Evolutionary conservation across 2,797 vertebrate species (phyloP).

Genomic region (Rhynchotus rufescens): DNA sequence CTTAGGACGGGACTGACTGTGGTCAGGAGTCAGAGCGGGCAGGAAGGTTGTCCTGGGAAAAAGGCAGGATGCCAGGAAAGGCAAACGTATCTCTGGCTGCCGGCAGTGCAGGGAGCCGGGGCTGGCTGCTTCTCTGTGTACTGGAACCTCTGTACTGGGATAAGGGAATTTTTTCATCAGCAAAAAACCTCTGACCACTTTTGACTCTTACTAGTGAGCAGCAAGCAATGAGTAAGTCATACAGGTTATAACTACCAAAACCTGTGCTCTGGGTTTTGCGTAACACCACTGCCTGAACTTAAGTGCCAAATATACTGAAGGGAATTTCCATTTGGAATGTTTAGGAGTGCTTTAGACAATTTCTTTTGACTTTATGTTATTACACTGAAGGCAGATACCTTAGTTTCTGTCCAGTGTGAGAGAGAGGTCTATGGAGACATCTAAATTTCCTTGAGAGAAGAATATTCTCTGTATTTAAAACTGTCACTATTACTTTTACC

Average conservation of each 20-base stretch:
- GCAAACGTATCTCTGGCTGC: not conserved
- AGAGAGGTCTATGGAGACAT: not conserved
- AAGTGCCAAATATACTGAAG: not conserved
- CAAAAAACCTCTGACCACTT: not conserved
- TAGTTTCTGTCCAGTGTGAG: not conserved
- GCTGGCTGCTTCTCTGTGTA: not conserved
- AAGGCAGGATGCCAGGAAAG: not conserved
- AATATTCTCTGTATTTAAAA: not conserved
- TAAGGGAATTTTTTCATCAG: not conserved
- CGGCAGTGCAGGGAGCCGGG: rapidly evolving
- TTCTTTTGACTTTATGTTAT: not conserved
- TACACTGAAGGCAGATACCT: not conserved
- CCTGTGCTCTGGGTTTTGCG: not conserved
- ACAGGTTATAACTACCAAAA: not conserved
- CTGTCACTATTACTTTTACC: not conserved
- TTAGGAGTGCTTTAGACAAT: not conserved
- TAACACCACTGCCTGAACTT: not conserved
- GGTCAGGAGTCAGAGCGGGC: not conserved
- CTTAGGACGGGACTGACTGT: too few relatives aligned
- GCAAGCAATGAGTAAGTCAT: not conserved
- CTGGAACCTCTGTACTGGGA: not conserved
- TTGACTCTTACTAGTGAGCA: not conserved
- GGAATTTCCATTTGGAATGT: not conserved
- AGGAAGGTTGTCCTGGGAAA: not conserved
- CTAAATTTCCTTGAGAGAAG: not conserved